phyloP scores from a whole-genome alignment of 2,888 invertebrate species.

The Autographa gamma region DNA sequence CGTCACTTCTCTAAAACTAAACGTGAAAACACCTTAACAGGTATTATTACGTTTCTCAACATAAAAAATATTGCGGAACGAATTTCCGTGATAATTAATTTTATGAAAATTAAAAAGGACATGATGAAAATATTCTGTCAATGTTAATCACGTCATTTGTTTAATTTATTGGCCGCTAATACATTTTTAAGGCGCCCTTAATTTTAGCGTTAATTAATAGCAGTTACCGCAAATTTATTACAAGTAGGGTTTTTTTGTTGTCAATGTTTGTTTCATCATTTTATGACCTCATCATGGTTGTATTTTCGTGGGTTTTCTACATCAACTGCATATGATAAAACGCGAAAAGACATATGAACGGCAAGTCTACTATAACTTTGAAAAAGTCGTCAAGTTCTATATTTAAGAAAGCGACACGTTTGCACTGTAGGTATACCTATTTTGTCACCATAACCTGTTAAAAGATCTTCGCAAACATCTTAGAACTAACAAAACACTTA shows the following conservation, averaged over 20 bases:
- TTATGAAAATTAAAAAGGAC: slow-evolving; percentile 27
- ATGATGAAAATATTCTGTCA: slow-evolving; percentile 39
- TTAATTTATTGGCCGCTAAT: slow-evolving; percentile 7
- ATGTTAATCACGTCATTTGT: slow-evolving; percentile 35
- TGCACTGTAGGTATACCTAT: too few species aligned
- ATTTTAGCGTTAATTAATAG: slow-evolving; percentile 7
- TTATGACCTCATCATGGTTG: too few species aligned
- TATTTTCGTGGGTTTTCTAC: too few species aligned
- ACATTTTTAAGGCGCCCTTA: slow-evolving; percentile 1
- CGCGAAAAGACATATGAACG: too few species aligned
- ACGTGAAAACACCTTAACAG: background rate
- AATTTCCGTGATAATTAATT: slow-evolving; percentile 15
- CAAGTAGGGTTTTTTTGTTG: background rate
- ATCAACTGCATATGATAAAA: too few species aligned
- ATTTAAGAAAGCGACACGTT: too few species aligned
- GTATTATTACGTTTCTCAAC: background rate
- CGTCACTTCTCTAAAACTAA: background rate
- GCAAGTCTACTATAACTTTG: too few species aligned
- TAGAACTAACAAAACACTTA: background rate
- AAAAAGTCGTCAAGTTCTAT: too few species aligned
- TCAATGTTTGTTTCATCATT: background rate
- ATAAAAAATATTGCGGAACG: slow-evolving; percentile 14
- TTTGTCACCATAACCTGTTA: too few species aligned
- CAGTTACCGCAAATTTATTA: background rate
- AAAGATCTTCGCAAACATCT: background rate